phyloP scores from a whole-genome alignment of 2,797 vertebrate genomes.

The Corythornis leucogaster region DNA sequence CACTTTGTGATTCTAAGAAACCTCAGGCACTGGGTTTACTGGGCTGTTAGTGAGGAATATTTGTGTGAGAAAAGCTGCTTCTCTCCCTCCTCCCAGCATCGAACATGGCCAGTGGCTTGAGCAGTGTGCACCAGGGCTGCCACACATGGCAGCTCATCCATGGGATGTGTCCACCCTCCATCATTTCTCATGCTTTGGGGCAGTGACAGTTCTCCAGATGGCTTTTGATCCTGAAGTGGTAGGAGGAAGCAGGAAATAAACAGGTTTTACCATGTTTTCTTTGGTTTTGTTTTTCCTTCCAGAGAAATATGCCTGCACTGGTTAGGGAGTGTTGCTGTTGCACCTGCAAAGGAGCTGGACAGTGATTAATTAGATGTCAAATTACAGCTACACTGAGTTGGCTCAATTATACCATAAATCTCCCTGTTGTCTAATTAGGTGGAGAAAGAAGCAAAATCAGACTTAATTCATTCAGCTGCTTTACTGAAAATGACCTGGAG shows the following conservation, averaged over 20 bases:
- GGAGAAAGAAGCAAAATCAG: constrained; percentile 21
- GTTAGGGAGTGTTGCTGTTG: neutral
- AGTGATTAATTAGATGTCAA: constrained; percentile 43
- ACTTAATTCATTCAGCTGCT: neutral
- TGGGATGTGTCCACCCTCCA: neutral
- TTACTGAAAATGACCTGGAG: neutral
- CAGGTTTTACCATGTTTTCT: neutral
- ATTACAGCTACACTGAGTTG: neutral
- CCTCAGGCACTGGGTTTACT: neutral
- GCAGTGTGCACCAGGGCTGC: neutral
- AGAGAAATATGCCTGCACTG: neutral
- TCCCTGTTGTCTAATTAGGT: constrained; percentile 30
- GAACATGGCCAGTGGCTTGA: neutral
- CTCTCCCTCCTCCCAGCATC: rapidly evolving
- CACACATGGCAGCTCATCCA: rapidly evolving
- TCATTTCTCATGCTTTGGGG: rapidly evolving
- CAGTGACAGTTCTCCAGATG: rapidly evolving
- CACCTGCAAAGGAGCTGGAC: constrained; percentile 13
- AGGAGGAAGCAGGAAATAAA: neutral
- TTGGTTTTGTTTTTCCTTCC: neutral
- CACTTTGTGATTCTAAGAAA: too few species aligned
- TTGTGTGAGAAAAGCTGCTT: neutral
- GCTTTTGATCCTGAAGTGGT: neutral
- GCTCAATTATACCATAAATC: constrained; percentile 13
- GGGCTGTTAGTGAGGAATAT: rapidly evolving